These are phyloP conservation scores for Criorhina ranunculi DNA, from an alignment of 2,888 invertebrate species.

Conservation along the genomic window DNA sequence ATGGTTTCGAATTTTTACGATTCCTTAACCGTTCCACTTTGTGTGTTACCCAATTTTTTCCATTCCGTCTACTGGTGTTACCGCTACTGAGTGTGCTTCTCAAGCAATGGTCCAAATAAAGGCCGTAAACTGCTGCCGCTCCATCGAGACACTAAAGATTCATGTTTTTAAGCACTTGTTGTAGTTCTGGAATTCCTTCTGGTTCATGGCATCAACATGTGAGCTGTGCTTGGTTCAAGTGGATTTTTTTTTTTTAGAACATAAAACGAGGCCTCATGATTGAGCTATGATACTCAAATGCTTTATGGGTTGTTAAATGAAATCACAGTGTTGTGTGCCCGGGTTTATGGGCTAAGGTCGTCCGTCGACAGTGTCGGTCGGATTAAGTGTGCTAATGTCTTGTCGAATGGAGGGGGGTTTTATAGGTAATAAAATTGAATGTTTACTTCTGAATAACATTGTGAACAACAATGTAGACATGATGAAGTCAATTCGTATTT, in stretches of 20 bases:
- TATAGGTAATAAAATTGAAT: conserved; percentile 68
- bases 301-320: conserved; percentile 70
- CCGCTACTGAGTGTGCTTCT: conserved; percentile 12
- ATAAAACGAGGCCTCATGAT: conserved; percentile 47
- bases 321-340: conserved; percentile 46
- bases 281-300: conserved; percentile 72
- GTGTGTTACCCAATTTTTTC: conserved; percentile 52
- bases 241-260: conserved; percentile 25
- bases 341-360: conserved; percentile 55
- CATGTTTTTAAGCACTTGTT: conserved; percentile 71
- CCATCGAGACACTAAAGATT: conserved; percentile 61
- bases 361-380: conserved; percentile 42
- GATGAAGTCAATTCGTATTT: conserved; percentile 40
- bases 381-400: conserved; percentile 62
- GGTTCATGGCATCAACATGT: conserved; percentile 56
- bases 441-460: conserved; percentile 61
- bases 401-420: conserved; percentile 38
- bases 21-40: conserved; percentile 73
- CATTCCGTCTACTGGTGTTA: conserved; percentile 9
- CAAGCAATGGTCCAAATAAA: conserved; percentile 44
- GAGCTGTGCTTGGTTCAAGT: conserved; percentile 49
- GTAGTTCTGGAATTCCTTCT: conserved; percentile 59
- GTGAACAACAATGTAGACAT: conserved; percentile 27
- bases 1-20: conserved; percentile 70
- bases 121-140: conserved; percentile 43